Evolutionary conservation across 2,113 vertebrate genomes (phyloP).

Genomic region (Oxyruncus cristatus): DNA sequence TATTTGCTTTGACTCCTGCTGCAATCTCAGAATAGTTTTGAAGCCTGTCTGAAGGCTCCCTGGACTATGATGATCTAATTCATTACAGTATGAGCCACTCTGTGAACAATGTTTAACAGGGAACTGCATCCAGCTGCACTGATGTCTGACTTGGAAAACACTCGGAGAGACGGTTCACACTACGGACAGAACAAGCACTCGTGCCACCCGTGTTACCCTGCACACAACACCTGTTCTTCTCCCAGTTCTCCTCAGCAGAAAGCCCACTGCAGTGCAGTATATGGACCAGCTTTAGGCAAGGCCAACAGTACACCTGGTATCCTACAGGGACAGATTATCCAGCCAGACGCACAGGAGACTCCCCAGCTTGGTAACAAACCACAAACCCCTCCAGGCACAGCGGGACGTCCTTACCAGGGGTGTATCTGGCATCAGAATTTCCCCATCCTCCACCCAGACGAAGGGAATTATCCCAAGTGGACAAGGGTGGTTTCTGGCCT

Average conservation of each 20-base stretch:
- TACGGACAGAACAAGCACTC: neutral
- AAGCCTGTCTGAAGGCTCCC: neutral
- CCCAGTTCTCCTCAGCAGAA: neutral
- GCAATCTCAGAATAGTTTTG: neutral
- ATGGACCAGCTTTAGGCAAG: neutral
- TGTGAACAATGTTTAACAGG: neutral
- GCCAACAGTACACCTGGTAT: neutral
- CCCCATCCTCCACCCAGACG: conserved; percentile 90
- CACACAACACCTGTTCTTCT: too few species aligned
- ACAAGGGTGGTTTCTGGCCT: conserved; percentile 90
- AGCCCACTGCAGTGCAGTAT: neutral
- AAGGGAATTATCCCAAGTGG: conserved; percentile 89
- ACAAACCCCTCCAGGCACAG: neutral
- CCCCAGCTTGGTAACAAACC: neutral
- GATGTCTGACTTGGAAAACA: accelerated
- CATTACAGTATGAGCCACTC: neutral
- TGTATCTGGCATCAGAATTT: conserved; percentile 91
- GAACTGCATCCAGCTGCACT: neutral
- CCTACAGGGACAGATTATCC: neutral
- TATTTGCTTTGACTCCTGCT: neutral
- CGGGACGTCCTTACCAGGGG: conserved; percentile 83
- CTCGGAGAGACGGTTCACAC: accelerated
- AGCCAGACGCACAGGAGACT: neutral
- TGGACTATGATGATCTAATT: neutral
- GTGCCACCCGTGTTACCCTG: neutral